Evolutionary conservation across 2,797 vertebrate species (phyloP).

Genomic region (Sebastes ruberrimus): DNA sequence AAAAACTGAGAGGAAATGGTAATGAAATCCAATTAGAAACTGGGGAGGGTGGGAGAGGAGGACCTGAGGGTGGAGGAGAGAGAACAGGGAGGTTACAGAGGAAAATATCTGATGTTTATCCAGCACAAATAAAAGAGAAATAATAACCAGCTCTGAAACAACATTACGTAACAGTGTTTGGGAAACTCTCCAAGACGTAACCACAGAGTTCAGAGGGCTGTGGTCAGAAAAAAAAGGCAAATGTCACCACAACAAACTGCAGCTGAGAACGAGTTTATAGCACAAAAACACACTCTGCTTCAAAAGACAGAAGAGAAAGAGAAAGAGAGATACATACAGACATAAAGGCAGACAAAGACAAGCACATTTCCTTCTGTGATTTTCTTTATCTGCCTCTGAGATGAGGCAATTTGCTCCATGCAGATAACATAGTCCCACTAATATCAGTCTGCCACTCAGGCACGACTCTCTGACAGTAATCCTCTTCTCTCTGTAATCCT

Average conservation of each 20-base stretch:
- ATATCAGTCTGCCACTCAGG: conserved; percentile 8
- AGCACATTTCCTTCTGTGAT: not conserved
- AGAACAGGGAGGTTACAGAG: conserved; percentile 35
- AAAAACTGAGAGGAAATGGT: conserved; percentile 73
- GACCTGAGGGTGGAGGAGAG: conserved; percentile 48
- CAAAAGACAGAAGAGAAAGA: not conserved
- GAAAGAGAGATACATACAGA: not conserved
- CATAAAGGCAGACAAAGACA: not conserved
- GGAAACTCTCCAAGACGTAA: conserved; percentile 44
- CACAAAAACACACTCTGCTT: not conserved
- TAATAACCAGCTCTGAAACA: conserved; percentile 13
- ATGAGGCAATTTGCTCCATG: conserved; percentile 16
- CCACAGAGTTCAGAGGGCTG: conserved; percentile 53
- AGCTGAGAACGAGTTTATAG: conserved; percentile 16
- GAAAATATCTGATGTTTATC: conserved; percentile 67
- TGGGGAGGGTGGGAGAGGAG: conserved; percentile 54
- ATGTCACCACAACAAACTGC: conserved; percentile 29
- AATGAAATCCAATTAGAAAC: conserved; percentile 78
- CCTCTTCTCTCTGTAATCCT: conserved; percentile 38
- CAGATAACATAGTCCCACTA: conserved; percentile 26
- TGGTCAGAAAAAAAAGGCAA: conserved; percentile 36
- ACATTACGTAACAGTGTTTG: conserved; percentile 52
- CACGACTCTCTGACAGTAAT: conserved; percentile 27
- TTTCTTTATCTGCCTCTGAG: conserved; percentile 19
- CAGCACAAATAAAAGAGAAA: conserved; percentile 55